Evolutionary conservation across 2,888 invertebrate genomes (phyloP).

Genomic region (Vesta saturnalis): DNA sequence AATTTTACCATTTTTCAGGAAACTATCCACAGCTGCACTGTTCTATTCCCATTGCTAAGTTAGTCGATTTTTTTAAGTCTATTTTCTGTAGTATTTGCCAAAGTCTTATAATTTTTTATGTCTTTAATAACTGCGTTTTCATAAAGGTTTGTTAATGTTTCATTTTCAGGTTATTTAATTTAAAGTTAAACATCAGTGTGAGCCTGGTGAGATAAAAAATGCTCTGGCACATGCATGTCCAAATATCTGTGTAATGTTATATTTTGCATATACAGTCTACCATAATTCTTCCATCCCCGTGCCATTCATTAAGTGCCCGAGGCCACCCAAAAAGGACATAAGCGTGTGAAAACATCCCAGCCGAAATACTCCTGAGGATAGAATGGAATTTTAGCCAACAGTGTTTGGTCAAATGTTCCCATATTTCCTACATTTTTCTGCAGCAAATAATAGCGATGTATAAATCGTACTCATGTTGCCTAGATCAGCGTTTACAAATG

Average conservation of each 20-base stretch:
- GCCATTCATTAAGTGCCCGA: constrained; percentile 14
- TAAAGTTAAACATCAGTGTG: not conserved
- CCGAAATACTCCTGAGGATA: no score
- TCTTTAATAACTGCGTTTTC: not conserved
- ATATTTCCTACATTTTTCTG: constrained; percentile 12
- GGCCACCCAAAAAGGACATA: constrained; percentile 14
- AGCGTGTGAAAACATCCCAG: constrained; percentile 14
- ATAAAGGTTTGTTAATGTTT: not conserved
- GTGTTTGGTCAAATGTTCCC: constrained; percentile 3
- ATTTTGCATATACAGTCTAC: constrained; percentile 6
- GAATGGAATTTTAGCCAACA: constrained; percentile 5
- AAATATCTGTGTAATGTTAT: constrained; percentile 10
- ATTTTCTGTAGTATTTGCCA: not conserved
- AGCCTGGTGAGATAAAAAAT: constrained; percentile 16
- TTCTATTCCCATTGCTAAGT: no score
- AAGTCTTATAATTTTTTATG: not conserved
- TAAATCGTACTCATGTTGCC: no score
- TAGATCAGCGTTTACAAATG: constrained; percentile 7
- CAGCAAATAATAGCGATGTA: constrained; percentile 9
- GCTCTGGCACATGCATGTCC: constrained; percentile 4
- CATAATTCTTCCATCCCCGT: constrained; percentile 13
- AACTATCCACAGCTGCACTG: no score
- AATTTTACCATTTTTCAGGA: no score
- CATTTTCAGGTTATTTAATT: not conserved
- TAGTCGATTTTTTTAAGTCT: not conserved